Evolutionary conservation across 2,888 invertebrate genomes (phyloP), one percentile per base, ranked within the genome.

Genomic region (Calliopum simillimum): DNA sequence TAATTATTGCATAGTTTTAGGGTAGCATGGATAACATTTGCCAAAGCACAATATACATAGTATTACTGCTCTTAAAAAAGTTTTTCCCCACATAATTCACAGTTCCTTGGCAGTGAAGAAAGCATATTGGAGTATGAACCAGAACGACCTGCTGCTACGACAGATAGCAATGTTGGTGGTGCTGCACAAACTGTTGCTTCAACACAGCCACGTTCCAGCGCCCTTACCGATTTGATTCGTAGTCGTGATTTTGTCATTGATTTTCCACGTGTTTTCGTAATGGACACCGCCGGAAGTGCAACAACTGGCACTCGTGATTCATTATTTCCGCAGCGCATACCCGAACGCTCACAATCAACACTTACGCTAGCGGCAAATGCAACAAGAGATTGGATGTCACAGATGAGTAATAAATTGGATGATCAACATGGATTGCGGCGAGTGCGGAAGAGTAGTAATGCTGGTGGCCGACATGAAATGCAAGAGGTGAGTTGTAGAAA

Each of bases 81-180:
- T 33, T 33, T 33, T 8, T 3, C 8, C 8, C 8, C 8, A 1
- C 33, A 33, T 33, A 8, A 8, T 33, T 8, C 14, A 16, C 73
- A 94, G 94, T 93, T 93, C 86, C 91, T 93, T 61, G 94, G 93
- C 77, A 94, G 94, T 81, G 94, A 94, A 84, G 94, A 94, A 87
- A 94, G 94, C 83, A 93, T 94, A 76, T 87, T 94, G 69, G 93
- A 94, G 84, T 87, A 93, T 79, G 93, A 93, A 74, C 88, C 81
- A 1, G 80, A 80, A 33, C 78, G 79, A 3, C 85, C 86, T 49
- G 85, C 85, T 49, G 82, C 84, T 63, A 83, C 82, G 47, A 80
- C 16, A 16, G 23, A 68, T 6, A 51, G 25, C 19, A 41, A 58
- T 12, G 68, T 62, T 16, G 49, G 69, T 4, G 69, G 12, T 13